Evolutionary conservation across 2,888 invertebrate species (phyloP).

Genomic region (Steromphala cineraria): DNA sequence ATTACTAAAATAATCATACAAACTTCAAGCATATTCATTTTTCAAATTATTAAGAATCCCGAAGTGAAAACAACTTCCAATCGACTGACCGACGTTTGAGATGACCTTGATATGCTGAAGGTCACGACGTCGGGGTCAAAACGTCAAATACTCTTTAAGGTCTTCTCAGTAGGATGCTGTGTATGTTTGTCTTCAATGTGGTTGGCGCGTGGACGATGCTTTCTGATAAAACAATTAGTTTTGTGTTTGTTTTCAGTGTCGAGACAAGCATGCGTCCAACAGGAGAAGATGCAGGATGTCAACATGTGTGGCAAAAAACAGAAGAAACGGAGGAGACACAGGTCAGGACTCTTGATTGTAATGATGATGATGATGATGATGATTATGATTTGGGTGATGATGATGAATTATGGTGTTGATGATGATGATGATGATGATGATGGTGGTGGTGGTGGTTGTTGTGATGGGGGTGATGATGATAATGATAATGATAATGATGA

Average conservation of each 20-base stretch:
- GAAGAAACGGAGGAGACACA: conserved; percentile 75
- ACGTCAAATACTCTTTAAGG: neutral
- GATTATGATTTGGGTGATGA: no score
- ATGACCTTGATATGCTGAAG: neutral
- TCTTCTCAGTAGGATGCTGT: neutral
- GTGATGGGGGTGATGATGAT: no score
- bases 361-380: neutral
- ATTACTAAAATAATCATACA: no score
- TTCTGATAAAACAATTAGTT: neutral
- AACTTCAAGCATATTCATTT: no score
- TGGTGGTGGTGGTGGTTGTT: no score
- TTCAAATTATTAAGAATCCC: no score
- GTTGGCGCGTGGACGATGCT: neutral
- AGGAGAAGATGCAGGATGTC: conserved; percentile 41
- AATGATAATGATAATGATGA: no score
- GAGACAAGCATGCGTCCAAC: conserved; percentile 49
- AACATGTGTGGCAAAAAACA: conserved; percentile 50
- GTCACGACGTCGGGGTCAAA: no score
- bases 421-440: no score
- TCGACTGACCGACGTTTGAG: neutral
- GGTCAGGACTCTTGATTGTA: conserved; percentile 51
- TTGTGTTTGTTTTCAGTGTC: conserved; percentile 36
- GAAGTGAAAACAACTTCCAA: neutral
- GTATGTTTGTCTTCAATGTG: neutral
- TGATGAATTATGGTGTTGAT: no score